phyloP scores from a whole-genome alignment of 64 coral and sea anemone species.

The Actinia tenebrosa region DNA sequence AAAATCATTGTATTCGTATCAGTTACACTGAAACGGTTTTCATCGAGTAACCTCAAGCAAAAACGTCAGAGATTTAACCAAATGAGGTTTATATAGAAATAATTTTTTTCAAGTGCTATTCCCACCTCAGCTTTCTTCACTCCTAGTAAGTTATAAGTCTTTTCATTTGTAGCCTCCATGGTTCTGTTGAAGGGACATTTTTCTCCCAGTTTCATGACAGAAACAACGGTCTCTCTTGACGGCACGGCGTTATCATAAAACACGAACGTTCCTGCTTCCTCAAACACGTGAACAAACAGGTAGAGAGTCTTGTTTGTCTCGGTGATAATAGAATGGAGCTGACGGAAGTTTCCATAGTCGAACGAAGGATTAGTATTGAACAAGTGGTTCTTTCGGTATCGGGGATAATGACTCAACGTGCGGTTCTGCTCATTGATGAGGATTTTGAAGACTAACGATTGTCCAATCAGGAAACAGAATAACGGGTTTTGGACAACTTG shows the following conservation, averaged over 20 bases:
- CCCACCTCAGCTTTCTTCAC: slow-evolving; percentile 51
- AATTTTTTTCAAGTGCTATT: neutral
- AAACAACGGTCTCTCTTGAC: slow-evolving; percentile 55
- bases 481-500: slow-evolving; percentile 48
- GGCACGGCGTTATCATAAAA: slow-evolving; percentile 91
- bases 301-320: slow-evolving; percentile 77
- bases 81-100: no score
- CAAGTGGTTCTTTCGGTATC: slow-evolving; percentile 93
- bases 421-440: slow-evolving; percentile 69
- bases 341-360: slow-evolving; percentile 93
- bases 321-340: slow-evolving; percentile 77
- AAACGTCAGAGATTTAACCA: no score
- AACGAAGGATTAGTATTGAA: slow-evolving; percentile 82
- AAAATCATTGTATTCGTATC: no score
- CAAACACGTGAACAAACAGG: slow-evolving; percentile 79
- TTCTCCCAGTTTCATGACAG: slow-evolving; percentile 53
- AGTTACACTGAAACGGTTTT: no score
- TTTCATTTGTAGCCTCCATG: slow-evolving; percentile 29
- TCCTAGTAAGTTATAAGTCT: neutral
- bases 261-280: slow-evolving; percentile 77
- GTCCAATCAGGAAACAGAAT: slow-evolving; percentile 50
- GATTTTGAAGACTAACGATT: slow-evolving; percentile 67
- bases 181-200: slow-evolving; percentile 23
- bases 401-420: slow-evolving; percentile 69
- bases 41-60: no score